A percentile compares a stretch with the other conserved stretches of the same genome.
Evolutionary conservation across 2,797 vertebrate genomes (phyloP).

Genomic region (Anas bernieri): DNA sequence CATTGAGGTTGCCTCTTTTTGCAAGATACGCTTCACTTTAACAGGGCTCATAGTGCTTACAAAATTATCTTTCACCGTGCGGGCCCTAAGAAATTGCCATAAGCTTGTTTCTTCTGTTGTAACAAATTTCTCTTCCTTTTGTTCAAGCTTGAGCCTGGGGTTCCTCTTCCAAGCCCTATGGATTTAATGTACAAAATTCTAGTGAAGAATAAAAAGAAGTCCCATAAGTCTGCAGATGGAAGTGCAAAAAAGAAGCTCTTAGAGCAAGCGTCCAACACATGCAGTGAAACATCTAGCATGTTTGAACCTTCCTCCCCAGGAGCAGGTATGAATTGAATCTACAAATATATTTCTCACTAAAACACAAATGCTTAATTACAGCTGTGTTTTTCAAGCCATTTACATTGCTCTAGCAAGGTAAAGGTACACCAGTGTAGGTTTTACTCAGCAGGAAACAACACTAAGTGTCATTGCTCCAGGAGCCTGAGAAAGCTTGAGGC

Average conservation of each 20-base stretch:
- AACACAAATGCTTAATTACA: not conserved
- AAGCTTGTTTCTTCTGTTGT: not conserved
- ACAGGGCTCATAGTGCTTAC: not conserved
- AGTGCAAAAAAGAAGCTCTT: constrained; percentile 93
- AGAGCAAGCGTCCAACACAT: constrained; percentile 93
- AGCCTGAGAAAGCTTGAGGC: accelerated
- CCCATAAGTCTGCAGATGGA: constrained; percentile 88
- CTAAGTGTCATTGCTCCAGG: accelerated
- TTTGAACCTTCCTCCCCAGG: constrained; percentile 95
- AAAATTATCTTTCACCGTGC: not conserved
- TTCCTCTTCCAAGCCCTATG: constrained; percentile 92
- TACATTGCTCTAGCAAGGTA: not conserved
- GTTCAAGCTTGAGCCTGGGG: constrained; percentile 87
- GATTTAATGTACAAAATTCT: constrained; percentile 97
- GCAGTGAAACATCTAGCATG: constrained; percentile 91
- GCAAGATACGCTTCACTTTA: constrained; percentile 20
- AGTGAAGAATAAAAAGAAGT: constrained; percentile 99
- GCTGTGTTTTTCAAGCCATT: not conserved
- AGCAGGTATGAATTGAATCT: constrained; percentile 81
- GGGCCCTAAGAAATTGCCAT: not conserved
- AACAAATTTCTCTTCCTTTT: not conserved
- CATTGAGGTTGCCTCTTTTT: not conserved
- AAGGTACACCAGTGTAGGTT: not conserved
- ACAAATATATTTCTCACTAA: not conserved
- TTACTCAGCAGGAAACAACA: accelerated